Percentiles rank a stretch among this genome's conserved stretches.
Conservation (phyloP, 2,888 invertebrate genomes). For the Malthinus seriepunctatus region DNA sequence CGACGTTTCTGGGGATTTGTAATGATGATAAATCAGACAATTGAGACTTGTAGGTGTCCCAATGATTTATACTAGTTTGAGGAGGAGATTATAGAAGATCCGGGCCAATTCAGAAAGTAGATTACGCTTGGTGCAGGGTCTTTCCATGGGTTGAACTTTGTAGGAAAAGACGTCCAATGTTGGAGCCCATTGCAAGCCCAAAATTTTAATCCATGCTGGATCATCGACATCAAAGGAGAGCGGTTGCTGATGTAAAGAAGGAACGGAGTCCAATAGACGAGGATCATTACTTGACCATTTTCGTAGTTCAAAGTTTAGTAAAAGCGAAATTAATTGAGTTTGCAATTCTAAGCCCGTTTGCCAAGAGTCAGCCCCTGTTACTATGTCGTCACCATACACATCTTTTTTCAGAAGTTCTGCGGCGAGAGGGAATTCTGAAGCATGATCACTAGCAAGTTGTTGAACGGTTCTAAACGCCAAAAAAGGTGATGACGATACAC, state of each 20-base stretch:
- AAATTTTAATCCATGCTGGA: constrained; percentile 5
- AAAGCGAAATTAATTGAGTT: constrained; percentile 19
- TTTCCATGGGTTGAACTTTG: too few relatives aligned
- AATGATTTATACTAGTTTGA: constrained; percentile 12
- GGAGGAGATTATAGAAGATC: constrained; percentile 33
- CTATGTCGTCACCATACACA: constrained; percentile 44
- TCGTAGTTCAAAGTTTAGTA: constrained; percentile 27
- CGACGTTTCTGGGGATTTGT: constrained; percentile 23
- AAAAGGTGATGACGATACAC: constrained; percentile 41
- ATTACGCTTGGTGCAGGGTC: constrained; percentile 6
- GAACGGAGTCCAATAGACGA: background rate
- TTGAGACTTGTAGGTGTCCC: constrained; percentile 10
- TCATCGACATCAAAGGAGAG: background rate
- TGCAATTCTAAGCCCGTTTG: too few relatives aligned
- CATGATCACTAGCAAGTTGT: constrained; percentile 35
- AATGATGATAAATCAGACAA: background rate
- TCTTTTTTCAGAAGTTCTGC: constrained; percentile 25
- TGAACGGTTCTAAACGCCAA: constrained; percentile 37
- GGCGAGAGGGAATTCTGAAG: constrained; percentile 22
- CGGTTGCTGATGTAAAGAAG: background rate
- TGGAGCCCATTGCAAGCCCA: constrained; percentile 5
- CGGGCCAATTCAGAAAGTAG: constrained; percentile 16
- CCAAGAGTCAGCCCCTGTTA: constrained; percentile 33
- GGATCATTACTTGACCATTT: constrained; percentile 35
- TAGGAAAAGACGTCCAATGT: background rate